A percentile compares a stretch with the other conserved stretches of the same genome.
Evolutionary conservation across 2,888 invertebrate genomes (phyloP).

Genomic region (Exocentrus adspersus): DNA sequence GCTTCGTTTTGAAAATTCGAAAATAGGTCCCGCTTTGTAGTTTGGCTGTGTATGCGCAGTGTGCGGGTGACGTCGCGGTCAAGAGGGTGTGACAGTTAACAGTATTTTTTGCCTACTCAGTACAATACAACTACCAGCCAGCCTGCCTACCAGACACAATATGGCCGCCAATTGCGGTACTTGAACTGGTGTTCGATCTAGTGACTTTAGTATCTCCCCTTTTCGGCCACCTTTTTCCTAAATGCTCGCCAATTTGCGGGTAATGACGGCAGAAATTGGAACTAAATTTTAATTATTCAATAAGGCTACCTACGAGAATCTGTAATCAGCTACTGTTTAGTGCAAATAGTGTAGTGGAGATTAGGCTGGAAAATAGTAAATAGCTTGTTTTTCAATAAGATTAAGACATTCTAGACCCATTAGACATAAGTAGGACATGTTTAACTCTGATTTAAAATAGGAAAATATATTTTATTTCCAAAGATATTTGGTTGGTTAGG

Average conservation of each 20-base stretch:
- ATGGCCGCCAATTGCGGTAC: no score
- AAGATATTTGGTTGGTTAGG: background rate
- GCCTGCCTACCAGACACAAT: no score
- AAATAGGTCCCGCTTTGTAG: no score
- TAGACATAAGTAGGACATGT: background rate
- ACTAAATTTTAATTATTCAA: background rate
- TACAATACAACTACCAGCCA: no score
- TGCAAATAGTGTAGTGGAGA: background rate
- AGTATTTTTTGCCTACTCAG: no score
- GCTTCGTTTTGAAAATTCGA: no score
- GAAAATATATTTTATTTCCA: background rate
- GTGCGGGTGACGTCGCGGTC: no score
- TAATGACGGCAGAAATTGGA: background rate
- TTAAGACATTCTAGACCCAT: background rate
- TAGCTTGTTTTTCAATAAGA: background rate
- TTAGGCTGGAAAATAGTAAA: background rate
- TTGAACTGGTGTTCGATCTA: no score
- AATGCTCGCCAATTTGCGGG: background rate
- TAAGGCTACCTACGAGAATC: background rate
- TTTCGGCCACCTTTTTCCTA: background rate
- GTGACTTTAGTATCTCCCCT: no score
- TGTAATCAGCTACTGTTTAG: background rate
- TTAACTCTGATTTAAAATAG: background rate
- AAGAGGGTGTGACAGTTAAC: no score
- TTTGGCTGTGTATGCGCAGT: no score